phyloP scores from a whole-genome alignment of 1,140 invertebrate genomes.

The Drosophila mauritiana region DNA sequence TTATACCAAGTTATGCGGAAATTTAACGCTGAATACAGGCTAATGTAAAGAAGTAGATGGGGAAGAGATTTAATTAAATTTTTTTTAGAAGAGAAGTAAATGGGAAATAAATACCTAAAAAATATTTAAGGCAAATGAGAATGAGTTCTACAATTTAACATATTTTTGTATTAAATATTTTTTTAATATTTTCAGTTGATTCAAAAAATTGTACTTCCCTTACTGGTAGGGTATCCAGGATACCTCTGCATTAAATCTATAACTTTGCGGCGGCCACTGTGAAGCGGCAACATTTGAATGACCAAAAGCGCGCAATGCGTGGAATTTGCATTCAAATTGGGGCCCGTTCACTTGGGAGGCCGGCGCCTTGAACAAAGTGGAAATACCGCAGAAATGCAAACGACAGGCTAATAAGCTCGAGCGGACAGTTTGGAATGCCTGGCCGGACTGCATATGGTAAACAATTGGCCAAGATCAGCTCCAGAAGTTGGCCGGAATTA shows the following conservation, averaged over 20 bases:
- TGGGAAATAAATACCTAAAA: no score
- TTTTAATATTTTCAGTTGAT: not conserved
- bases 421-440: slow-evolving; percentile 74
- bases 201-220: no score
- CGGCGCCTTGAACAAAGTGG: slow-evolving; percentile 43
- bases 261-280: not conserved
- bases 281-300: slow-evolving; percentile 70
- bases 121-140: no score
- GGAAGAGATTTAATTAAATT: no score
- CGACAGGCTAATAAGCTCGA: slow-evolving; percentile 80
- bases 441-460: slow-evolving; percentile 75
- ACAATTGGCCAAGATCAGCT: slow-evolving; percentile 58
- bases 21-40: not conserved
- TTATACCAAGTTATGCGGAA: not conserved
- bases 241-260: not conserved
- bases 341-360: slow-evolving; percentile 10
- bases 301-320: slow-evolving; percentile 62
- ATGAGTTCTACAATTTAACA: no score
- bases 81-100: not conserved
- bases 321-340: slow-evolving; percentile 80
- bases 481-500: slow-evolving; percentile 52
- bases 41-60: no score
- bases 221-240: not conserved
- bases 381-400: slow-evolving; percentile 79
- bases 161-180: not conserved